Conservation (phyloP, 2,113 vertebrate genomes). For the Myotis davidii region DNA sequence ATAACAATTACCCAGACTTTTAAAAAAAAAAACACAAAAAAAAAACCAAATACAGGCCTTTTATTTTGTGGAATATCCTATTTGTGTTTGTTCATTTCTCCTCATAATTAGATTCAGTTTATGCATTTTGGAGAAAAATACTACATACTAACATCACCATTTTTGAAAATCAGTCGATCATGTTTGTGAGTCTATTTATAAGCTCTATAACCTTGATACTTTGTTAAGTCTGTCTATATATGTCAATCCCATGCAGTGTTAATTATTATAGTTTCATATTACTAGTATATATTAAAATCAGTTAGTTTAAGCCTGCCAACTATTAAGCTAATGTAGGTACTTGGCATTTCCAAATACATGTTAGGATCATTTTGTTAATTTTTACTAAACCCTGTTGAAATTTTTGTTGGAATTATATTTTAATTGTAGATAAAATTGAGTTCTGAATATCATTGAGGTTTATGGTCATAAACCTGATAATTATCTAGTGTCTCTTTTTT, state of each 20-base stretch:
- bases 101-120: background rate
- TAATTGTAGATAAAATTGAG: background rate
- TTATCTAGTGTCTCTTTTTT: background rate
- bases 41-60: background rate
- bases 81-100: background rate
- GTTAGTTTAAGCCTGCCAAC: background rate
- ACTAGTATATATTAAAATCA: background rate
- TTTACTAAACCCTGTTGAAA: background rate
- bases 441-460: background rate
- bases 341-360: background rate
- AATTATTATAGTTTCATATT: background rate
- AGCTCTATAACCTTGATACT: background rate
- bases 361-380: background rate
- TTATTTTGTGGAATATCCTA: background rate
- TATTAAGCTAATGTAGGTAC: background rate
- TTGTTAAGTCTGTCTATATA: background rate
- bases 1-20: background rate
- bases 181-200: background rate
- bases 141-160: background rate
- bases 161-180: background rate
- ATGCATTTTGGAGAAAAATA: background rate
- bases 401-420: background rate
- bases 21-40: too few relatives aligned
- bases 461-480: background rate
- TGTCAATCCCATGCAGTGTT: background rate